Conservation (phyloP, 1,140 invertebrate species). For the Heliothis virescens region DNA sequence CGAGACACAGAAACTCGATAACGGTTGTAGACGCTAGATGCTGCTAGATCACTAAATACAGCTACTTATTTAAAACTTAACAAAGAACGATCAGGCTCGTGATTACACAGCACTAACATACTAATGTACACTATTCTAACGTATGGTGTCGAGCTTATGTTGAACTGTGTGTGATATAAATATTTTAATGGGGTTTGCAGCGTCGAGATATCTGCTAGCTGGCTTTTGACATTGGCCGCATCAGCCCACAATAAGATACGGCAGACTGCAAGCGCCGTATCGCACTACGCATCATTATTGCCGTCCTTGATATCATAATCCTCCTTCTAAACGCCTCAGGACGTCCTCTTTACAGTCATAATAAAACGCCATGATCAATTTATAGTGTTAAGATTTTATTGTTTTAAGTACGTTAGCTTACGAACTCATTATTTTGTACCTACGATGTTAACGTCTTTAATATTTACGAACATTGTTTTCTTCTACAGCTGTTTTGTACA, state of each 20-base stretch:
- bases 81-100: conserved; percentile 48
- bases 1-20: conserved; percentile 32
- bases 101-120: conserved; percentile 65
- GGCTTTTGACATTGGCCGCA: conserved; percentile 86
- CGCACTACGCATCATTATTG: conserved; percentile 77
- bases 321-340: conserved; percentile 54
- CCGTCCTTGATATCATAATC: conserved; percentile 71
- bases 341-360: conserved; percentile 77
- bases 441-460: conserved; percentile 76
- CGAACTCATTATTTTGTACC: conserved; percentile 78
- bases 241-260: conserved; percentile 84
- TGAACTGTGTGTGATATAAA: conserved; percentile 77
- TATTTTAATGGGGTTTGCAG: conserved; percentile 85
- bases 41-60: conserved; percentile 35
- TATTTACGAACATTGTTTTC: conserved; percentile 68
- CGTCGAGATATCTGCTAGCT: conserved; percentile 86
- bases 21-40: conserved; percentile 22
- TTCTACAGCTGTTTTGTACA: conserved; percentile 76
- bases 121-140: conserved; percentile 64
- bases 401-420: conserved; percentile 77
- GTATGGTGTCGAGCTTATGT: conserved; percentile 63
- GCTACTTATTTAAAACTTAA: conserved; percentile 34
- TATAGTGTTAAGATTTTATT: conserved; percentile 72
- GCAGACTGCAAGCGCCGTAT: conserved; percentile 79
- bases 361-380: conserved; percentile 77